A percentile compares a stretch with the other conserved stretches of the same genome.
Conservation (phyloP, 2,797 vertebrate genomes). For the Melanogrammus aeglefinus region DNA sequence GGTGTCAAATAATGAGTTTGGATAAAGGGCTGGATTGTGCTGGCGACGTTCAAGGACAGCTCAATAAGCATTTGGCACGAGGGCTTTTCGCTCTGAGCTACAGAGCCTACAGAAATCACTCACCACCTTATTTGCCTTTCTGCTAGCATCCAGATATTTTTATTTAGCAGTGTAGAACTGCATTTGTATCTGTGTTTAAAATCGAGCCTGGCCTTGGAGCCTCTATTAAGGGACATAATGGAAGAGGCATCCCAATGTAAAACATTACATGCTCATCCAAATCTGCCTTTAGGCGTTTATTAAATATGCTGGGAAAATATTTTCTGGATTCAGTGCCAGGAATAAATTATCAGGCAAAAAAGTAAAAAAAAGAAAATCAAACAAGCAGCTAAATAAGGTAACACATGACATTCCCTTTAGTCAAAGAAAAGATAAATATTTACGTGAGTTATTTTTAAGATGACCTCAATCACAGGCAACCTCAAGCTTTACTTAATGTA, state of each 20-base stretch:
- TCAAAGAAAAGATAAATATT: constrained; percentile 3
- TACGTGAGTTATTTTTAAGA: not conserved
- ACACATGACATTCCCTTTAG: not conserved
- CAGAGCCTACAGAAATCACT: not conserved
- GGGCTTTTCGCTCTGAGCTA: not conserved
- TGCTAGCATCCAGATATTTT: not conserved
- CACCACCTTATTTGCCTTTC: not conserved
- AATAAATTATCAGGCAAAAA: not conserved
- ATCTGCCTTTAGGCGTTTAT: not conserved
- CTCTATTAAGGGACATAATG: not conserved
- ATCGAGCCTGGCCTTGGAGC: not conserved
- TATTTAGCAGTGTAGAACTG: not conserved
- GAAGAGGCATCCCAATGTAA: not conserved
- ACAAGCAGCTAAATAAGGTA: not conserved
- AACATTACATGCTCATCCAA: not conserved
- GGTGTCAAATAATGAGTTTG: not conserved
- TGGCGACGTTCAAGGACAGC: not conserved
- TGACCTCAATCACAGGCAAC: not conserved
- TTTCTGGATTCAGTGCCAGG: not conserved
- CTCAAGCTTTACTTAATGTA: not conserved
- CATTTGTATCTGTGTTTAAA: not conserved
- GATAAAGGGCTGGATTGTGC: not conserved
- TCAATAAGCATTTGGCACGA: not conserved
- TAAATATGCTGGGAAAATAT: constrained; percentile 6
- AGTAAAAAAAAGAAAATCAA: not conserved